phyloP scores from a whole-genome alignment of 2,113 vertebrate genomes.

The Mustela lutreola region DNA sequence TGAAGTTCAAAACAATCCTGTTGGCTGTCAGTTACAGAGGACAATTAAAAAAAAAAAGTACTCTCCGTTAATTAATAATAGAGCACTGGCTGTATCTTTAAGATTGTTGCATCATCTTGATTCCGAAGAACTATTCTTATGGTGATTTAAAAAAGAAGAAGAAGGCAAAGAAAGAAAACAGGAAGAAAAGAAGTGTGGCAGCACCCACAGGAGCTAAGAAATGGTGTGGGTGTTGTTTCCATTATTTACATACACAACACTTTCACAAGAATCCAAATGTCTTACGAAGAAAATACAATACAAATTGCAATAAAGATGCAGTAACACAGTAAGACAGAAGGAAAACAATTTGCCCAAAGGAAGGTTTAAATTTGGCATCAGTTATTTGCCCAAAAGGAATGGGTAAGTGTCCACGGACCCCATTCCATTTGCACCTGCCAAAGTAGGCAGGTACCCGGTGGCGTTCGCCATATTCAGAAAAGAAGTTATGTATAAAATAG shows the following conservation, averaged over 20 bases:
- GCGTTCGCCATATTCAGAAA: background rate
- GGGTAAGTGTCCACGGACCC: background rate
- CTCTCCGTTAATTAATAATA: background rate
- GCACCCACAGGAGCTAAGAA: slow-evolving; percentile 52
- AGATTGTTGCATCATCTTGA: slow-evolving; percentile 42
- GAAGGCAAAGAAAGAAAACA: slow-evolving; percentile 35
- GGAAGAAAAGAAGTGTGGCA: slow-evolving; percentile 42
- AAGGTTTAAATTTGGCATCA: slow-evolving; percentile 53
- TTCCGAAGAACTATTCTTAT: slow-evolving; percentile 44
- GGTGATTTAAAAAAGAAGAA: background rate
- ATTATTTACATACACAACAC: slow-evolving; percentile 73
- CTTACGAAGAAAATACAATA: slow-evolving; percentile 76
- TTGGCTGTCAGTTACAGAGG: background rate
- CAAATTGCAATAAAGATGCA: slow-evolving; percentile 52
- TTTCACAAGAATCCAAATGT: slow-evolving; percentile 73
- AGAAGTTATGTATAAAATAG: background rate
- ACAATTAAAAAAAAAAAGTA: background rate
- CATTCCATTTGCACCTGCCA: background rate
- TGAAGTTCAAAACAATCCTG: background rate
- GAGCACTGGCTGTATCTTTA: slow-evolving; percentile 24
- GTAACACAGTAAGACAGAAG: slow-evolving; percentile 52
- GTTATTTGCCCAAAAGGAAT: slow-evolving; percentile 35
- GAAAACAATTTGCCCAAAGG: slow-evolving; percentile 69
- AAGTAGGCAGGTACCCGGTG: background rate
- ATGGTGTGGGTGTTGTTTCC: slow-evolving; percentile 72